Evolutionary conservation across 2,888 invertebrate genomes (phyloP), one percentile per base, ranked within the genome.

Genomic region (Nowickia ferox): DNA sequence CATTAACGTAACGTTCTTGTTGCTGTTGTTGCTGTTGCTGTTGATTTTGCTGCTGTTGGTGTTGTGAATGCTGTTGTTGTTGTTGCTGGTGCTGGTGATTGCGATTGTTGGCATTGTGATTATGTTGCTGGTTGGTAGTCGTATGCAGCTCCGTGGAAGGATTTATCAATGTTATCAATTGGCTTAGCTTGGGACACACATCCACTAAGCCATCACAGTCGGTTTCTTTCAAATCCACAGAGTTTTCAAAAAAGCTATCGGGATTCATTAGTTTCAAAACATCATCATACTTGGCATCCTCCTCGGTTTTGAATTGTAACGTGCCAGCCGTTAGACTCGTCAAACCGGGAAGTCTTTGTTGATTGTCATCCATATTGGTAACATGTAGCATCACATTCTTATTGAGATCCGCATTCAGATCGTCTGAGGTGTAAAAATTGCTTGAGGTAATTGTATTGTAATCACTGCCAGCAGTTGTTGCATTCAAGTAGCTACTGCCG

Each of bases 131-230:
- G 15, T 51, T 17, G 8, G 15, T 13, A 42, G n/a, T 69, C 8
- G 80, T 80, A 17, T 86, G 86, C 63, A 86, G 74, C 9, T 84
- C 77, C 15, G 78, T 86, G 59, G 83, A 30, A 71, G 85, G 81
- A 72, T 84, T 84, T 66, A 84, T 84, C 55, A 59, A 71, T 85
- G 84, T 51, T 87, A 82, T 48, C 68, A 77, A 42, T 66, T 87
- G 66, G 72, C 77, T 69, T 57, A 63, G 40, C 86, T 88, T 15
- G 83, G 75, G 30, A 82, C 80, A 87, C 13, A 76, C 75, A 72
- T 86, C 89, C 17, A 87, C n/a, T 30, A 88, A 51, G 53, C 87
- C 84, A 84, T 90, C 89, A 84, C 81, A 85, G 81, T 90, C 90
- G 68, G 78, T 89, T 75, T 88, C 87, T 65, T 87, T 82, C 46